Evolutionary conservation across 2,888 invertebrate species (phyloP), one percentile per base, ranked within the genome.

Genomic region (Plebejus melissa): DNA sequence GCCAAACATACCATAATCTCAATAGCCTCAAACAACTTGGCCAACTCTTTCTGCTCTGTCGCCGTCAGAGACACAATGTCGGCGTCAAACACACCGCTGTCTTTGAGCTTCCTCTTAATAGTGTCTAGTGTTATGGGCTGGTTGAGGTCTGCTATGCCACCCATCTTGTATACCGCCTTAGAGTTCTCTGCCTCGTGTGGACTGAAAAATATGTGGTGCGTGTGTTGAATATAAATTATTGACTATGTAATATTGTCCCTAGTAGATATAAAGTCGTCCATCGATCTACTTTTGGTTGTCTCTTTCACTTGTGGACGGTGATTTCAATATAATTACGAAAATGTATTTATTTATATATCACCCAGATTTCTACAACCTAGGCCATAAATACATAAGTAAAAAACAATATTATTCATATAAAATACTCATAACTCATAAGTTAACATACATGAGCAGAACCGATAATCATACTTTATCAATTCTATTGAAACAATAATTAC

Each of bases 1-100:
- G 69, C 1, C 0, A 70, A n/a, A 75, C 83, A 80, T 75, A 92
- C 93, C 90, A 90, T 90, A 76, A 92, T 88, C 76, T 91, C 89
- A 2, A 93, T 84, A 7, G 88, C 86, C 1, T 90, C 88, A 41
- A 88, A 91, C 69, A 93, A 77, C 76, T 88, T 90, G 5, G 74
- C 82, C 75, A 91, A 76, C 71, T 93, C 90, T 65, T 91, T 91
- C 77, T 78, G 87, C 82, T 93, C 90, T 1, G 82, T 80, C 0
- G 84, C 84, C 0, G 76, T 85, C 1, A 92, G 81, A 0, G 74
- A 79, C 0, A 78, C 78, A 60, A 86, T 85, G 7, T 87, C 76
- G 74, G 77, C 81, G 80, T 90, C 81, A 79, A 91, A 90, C 1
- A 92, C 83, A 1, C 85, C 86, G 74, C 82, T 85, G 41, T 90